These are phyloP conservation scores for Boloria euphrosyne DNA, from an alignment of 2,888 invertebrate genomes.

Conservation along the genomic window DNA sequence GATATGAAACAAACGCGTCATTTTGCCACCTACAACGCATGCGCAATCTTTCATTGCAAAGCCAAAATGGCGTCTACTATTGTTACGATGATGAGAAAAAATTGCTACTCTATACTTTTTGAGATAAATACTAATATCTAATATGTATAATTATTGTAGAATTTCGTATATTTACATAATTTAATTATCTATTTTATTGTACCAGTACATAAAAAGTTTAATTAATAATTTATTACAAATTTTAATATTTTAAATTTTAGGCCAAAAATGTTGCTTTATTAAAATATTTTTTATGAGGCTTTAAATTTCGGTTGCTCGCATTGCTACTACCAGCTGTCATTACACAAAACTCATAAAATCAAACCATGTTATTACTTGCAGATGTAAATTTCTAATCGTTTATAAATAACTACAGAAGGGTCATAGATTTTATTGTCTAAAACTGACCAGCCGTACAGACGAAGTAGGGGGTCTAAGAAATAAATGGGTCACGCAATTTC, in stretches of 20 bases:
- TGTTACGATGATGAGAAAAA: slow-evolving; percentile 18
- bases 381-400: slow-evolving; percentile 53
- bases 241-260: too few species aligned
- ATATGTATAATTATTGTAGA: neutral
- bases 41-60: slow-evolving; percentile 45
- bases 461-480: slow-evolving; percentile 66
- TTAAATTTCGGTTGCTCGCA: neutral
- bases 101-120: neutral
- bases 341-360: slow-evolving; percentile 34
- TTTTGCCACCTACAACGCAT: slow-evolving; percentile 34
- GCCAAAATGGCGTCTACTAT: slow-evolving; percentile 54
- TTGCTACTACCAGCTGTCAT: slow-evolving; percentile 28
- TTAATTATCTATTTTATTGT: neutral
- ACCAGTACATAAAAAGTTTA: too few species aligned
- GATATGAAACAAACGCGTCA: slow-evolving; percentile 27
- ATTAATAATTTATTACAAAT: too few species aligned
- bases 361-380: slow-evolving; percentile 43
- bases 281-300: too few species aligned
- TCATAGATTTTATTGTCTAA: slow-evolving; percentile 68
- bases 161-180: neutral
- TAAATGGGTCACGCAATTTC: slow-evolving; percentile 75
- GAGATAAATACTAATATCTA: neutral
- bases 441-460: slow-evolving; percentile 77
- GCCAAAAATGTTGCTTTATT: too few species aligned
- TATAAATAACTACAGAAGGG: slow-evolving; percentile 60